Base-by-base conservation (phyloP, 2,113 vertebrate genomes). In the Ceyx cyanopectus region DNA sequence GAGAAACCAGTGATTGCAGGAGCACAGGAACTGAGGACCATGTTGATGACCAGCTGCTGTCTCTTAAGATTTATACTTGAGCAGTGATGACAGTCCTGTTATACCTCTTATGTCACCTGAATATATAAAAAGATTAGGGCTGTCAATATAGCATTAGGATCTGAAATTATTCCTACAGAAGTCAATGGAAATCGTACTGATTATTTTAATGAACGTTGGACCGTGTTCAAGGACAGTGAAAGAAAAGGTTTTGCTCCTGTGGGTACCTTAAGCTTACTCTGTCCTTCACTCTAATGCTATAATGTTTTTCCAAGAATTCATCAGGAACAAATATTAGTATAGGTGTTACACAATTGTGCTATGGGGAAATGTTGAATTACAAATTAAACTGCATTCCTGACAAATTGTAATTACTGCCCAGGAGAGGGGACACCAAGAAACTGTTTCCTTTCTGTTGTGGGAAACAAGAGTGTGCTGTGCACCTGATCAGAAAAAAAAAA, bases 341-440 rank as follows among this genome's bases (percentile, higher is more conserved):
- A 97, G 97, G 94, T 97, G 96, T 81, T 95, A 81, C 82, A 81
- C 76, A 95, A 95, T 68, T 84, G 81, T 82, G 88, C 97, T 65
- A 21, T 30, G 58, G 97, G 97, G 96, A 97, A 94, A 96, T 96
- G 93, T 90, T 96, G 95, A 95, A 89, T 96, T 97, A 95, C n/a
- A 97, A 84, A 95, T 92, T 94, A 79, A 98, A 87, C 93, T 81
- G 78, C 66, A 77, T 96, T 97, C 93, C 93, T 95, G 84, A 80
- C 57, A 97, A 97, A 97, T 97, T 97, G 94, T 98, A 97, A 98
- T 98, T 97, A 95, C 94, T 97, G 85, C 96, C 96, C 96, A 95
- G 70, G 97, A 98, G 95, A 97, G 73, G 32, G 81, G 96, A 89
- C 62, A 93, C 62, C 58, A 84, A 95, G 93, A 92, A 95, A 82